These are phyloP conservation scores for Hylia prasina DNA, from an alignment of 2,113 vertebrate genomes.

Conservation along the genomic window DNA sequence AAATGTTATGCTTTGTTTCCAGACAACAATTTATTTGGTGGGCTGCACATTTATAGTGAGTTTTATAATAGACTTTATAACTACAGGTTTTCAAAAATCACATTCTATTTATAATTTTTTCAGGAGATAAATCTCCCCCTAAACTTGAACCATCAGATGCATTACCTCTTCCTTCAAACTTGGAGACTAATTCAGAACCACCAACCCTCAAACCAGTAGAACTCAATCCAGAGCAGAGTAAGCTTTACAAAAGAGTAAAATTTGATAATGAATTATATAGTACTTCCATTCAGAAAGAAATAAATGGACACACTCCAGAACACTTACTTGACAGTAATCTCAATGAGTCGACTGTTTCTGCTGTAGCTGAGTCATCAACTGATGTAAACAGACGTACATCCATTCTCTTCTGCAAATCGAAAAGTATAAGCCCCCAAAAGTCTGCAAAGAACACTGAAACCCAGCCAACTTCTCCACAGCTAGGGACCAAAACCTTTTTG, in stretches of 20 bases:
- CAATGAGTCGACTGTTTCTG: constrained; percentile 85
- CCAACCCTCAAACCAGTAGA: constrained; percentile 96
- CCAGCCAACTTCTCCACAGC: constrained; percentile 82
- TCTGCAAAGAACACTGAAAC: constrained; percentile 79
- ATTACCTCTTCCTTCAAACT: constrained; percentile 88
- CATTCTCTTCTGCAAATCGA: constrained; percentile 93
- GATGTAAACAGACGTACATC: constrained; percentile 88
- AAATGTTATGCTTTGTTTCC: constrained; percentile 73
- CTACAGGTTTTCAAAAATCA: constrained; percentile 80
- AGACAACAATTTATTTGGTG: constrained; percentile 70
- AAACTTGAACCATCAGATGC: constrained; percentile 95
- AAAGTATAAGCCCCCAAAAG: constrained; percentile 86
- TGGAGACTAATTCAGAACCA: constrained; percentile 88
- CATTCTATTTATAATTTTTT: constrained; percentile 87
- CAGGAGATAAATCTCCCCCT: constrained; percentile 97
- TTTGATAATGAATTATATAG: constrained; percentile 80
- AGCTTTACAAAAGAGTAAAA: constrained; percentile 78
- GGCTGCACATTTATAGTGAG: constrained; percentile 78
- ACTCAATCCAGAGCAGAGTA: constrained; percentile 82
- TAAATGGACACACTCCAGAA: constrained; percentile 85
- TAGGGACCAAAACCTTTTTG: constrained; percentile 96
- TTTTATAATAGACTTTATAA: constrained; percentile 80
- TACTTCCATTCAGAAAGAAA: constrained; percentile 76
- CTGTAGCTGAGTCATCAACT: constrained; percentile 83
- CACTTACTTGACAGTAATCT: constrained; percentile 82